Evolutionary conservation across 2,888 invertebrate genomes (phyloP).

Genomic region (Amaurobius ferox): DNA sequence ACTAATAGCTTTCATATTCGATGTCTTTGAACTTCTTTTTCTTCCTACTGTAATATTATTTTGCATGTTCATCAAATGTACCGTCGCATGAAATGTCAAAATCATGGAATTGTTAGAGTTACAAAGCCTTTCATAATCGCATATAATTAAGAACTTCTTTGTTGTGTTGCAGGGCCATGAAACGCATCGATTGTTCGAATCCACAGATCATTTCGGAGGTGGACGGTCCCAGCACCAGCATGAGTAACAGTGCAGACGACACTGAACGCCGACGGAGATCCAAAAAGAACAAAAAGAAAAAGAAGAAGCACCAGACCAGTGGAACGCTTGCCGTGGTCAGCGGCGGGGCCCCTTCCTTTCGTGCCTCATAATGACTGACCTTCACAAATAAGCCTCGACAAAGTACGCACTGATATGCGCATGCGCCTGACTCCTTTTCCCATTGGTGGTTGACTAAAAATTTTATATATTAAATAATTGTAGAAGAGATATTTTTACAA

Average conservation of each 20-base stretch:
- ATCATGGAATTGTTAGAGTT: no score
- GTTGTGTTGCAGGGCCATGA: constrained; percentile 75
- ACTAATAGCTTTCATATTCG: no score
- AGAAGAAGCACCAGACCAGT: constrained; percentile 31
- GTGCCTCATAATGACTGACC: constrained; percentile 18
- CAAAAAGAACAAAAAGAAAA: constrained; percentile 49
- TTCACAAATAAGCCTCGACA: neutral
- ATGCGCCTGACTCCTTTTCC: no score
- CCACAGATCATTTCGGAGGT: constrained; percentile 74
- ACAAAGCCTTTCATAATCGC: no score
- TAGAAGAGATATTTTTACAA: no score
- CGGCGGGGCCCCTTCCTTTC: constrained; percentile 60
- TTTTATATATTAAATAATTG: no score
- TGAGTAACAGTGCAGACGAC: constrained; percentile 1
- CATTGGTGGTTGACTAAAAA: no score
- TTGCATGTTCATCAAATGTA: no score
- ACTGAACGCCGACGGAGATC: constrained; percentile 42
- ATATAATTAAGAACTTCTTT: no score
- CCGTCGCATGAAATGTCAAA: no score
- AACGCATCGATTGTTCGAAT: constrained; percentile 78
- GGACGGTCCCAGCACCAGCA: constrained; percentile 13
- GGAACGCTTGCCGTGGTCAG: constrained; percentile 64
- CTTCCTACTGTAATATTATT: no score
- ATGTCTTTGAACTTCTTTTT: no score
- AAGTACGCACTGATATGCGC: neutral